phyloP scores from a whole-genome alignment of 2,113 vertebrate genomes.

The Dunckerocampus dactyliophorus region DNA sequence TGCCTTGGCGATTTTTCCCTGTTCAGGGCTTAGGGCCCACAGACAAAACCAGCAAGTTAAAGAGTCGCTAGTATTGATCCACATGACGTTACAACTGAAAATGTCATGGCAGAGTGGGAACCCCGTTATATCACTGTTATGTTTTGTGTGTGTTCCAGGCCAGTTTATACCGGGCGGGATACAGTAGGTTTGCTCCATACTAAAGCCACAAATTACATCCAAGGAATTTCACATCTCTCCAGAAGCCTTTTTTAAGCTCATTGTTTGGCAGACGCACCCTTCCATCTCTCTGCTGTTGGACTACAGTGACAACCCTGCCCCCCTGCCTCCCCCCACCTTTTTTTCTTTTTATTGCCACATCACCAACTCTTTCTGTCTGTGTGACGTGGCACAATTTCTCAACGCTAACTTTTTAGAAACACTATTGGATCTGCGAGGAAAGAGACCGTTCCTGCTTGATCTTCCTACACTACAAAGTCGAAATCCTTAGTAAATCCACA shows the following conservation, averaged over 20 bases:
- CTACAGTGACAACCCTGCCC: conserved; percentile 31
- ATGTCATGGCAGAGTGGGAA: too few relatives aligned
- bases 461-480: conserved; percentile 24
- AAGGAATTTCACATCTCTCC: conserved; percentile 50
- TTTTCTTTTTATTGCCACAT: conserved; percentile 45
- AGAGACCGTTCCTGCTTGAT: conserved; percentile 36
- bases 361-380: conserved; percentile 40
- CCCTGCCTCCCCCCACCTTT: conserved; percentile 7
- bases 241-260: conserved; percentile 42
- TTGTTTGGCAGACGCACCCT: conserved; percentile 51
- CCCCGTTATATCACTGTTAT: too few relatives aligned
- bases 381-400: conserved; percentile 32
- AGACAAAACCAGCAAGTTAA: too few relatives aligned
- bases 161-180: conserved; percentile 74
- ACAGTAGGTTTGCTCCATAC: conserved; percentile 75
- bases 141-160: conserved; percentile 61
- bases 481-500: conserved; percentile 31
- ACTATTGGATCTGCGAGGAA: conserved; percentile 36
- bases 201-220: conserved; percentile 53
- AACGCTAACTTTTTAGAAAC: conserved; percentile 34
- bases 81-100: background rate
- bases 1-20: too few relatives aligned
- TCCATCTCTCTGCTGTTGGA: conserved; percentile 49
- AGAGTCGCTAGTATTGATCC: background rate
- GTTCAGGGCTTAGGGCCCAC: too few relatives aligned